Percentiles rank a stretch among this genome's conserved stretches.
Evolutionary conservation across 1,140 invertebrate genomes (phyloP).

Genomic region (Ips typographus): DNA sequence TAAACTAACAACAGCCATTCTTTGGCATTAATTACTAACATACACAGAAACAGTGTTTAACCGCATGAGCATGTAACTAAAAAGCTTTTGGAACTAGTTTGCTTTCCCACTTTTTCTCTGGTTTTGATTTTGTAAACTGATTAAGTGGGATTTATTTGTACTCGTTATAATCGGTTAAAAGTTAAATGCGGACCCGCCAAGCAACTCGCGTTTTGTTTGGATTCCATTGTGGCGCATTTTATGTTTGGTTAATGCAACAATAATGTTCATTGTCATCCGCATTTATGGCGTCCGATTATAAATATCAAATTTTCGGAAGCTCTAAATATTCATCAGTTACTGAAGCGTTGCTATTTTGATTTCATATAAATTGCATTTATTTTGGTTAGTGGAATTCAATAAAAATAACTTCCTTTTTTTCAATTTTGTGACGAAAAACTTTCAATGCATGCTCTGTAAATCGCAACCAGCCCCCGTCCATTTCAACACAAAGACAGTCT

Average conservation of each 20-base stretch:
- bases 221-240: not conserved
- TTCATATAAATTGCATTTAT: not conserved
- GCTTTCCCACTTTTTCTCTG: not conserved
- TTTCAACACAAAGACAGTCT: constrained; percentile 30
- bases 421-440: too few relatives aligned
- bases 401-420: not conserved
- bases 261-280: not conserved
- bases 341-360: not conserved
- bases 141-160: not conserved
- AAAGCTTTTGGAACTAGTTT: constrained; percentile 18
- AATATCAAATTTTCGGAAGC: constrained; percentile 1
- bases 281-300: not conserved
- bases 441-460: constrained; percentile 39
- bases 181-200: not conserved
- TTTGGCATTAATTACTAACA: not conserved
- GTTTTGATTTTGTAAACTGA: not conserved
- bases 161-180: not conserved
- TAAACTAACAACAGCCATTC: not conserved
- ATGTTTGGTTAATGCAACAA: not conserved
- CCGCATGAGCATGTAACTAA: constrained; percentile 46
- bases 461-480: constrained; percentile 16
- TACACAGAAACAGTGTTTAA: constrained; percentile 46
- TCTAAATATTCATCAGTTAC: not conserved
- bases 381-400: not conserved
- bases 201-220: not conserved